A percentile compares a stretch with the other conserved stretches of the same genome.
Evolutionary conservation across 2,113 vertebrate genomes (phyloP).

Genomic region (Rhombomys opimus): DNA sequence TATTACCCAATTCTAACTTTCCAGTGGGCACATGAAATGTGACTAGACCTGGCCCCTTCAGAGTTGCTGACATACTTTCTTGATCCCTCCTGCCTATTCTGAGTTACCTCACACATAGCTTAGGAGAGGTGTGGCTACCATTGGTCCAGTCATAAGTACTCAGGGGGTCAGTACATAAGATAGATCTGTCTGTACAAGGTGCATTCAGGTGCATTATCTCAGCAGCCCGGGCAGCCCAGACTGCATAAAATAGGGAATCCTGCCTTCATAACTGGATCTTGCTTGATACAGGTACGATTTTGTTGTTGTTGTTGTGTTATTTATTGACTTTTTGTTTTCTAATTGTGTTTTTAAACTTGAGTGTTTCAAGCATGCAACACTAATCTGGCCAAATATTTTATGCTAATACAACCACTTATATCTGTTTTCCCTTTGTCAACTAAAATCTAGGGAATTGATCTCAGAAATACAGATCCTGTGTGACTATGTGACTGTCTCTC

Average conservation of each 20-base stretch:
- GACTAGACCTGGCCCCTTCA: background rate
- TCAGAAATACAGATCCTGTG: background rate
- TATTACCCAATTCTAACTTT: background rate
- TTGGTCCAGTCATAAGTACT: background rate
- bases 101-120: background rate
- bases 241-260: background rate
- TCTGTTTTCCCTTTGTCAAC: background rate
- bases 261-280: background rate
- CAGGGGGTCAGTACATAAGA: background rate
- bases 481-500: background rate
- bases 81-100: background rate
- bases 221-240: background rate
- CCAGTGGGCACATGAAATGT: background rate
- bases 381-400: background rate
- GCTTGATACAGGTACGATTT: background rate
- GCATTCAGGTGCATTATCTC: background rate
- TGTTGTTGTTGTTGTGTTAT: background rate
- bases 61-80: background rate
- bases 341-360: background rate
- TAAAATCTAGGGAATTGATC: background rate
- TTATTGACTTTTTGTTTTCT: background rate
- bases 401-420: background rate
- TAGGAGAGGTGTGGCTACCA: fast-evolving
- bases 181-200: background rate
- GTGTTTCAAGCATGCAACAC: background rate